Evolutionary conservation across 2,888 invertebrate species (phyloP).

Genomic region (Amphipyra berbera): DNA sequence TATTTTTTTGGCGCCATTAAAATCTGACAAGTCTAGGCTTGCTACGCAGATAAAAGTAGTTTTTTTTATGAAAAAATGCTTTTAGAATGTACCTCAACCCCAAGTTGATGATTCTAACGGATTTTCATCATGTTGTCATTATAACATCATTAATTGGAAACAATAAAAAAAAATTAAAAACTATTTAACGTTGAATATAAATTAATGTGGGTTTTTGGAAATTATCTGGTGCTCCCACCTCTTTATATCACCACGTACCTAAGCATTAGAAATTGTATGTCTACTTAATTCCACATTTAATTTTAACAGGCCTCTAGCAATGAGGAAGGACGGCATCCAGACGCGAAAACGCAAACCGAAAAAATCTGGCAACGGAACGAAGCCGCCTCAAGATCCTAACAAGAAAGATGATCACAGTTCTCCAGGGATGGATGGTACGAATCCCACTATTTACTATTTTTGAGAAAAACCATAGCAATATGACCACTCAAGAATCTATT

Average conservation of each 20-base stretch:
- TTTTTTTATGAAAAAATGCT: too few relatives aligned
- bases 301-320: slow-evolving; percentile 93
- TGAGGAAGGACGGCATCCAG: slow-evolving; percentile 99
- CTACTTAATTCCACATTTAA: neutral
- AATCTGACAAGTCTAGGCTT: too few relatives aligned
- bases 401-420: slow-evolving; percentile 86
- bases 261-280: neutral
- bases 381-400: slow-evolving; percentile 77
- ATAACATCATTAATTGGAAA: too few relatives aligned
- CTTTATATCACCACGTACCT: neutral
- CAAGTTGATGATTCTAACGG: too few relatives aligned
- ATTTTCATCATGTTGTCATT: too few relatives aligned
- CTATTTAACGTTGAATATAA: too few relatives aligned
- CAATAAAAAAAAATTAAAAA: too few relatives aligned
- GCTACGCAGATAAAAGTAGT: too few relatives aligned
- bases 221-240: neutral
- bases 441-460: neutral
- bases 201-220: too few relatives aligned
- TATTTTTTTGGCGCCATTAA: too few relatives aligned
- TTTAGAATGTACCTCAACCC: too few relatives aligned
- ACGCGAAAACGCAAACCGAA: slow-evolving; percentile 98
- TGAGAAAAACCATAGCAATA: neutral
- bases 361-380: slow-evolving; percentile 91
- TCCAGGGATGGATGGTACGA: slow-evolving; percentile 80
- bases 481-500: too few relatives aligned